A percentile compares a stretch with the other conserved stretches of the same genome.
Evolutionary conservation across 2,113 vertebrate genomes (phyloP).

Genomic region (Thinocorus orbignyianus): DNA sequence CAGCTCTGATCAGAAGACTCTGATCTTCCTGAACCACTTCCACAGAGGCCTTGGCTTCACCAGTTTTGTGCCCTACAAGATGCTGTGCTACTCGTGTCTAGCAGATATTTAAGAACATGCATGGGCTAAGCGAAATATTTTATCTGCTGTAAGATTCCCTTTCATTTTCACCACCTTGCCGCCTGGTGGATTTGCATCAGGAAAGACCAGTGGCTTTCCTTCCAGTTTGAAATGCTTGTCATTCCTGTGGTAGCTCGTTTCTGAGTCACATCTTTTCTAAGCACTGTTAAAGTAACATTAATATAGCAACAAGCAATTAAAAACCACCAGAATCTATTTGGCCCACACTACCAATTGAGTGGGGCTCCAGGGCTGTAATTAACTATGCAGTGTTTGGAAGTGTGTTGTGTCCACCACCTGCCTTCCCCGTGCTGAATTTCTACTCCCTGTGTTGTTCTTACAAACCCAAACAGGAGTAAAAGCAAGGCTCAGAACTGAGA

Average conservation of each 20-base stretch:
- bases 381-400: background rate
- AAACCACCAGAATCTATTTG: background rate
- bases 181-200: background rate
- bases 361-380: slow-evolving; percentile 10
- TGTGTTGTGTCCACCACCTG: background rate
- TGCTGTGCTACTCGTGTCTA: background rate
- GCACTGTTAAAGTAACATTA: background rate
- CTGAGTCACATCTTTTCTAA: slow-evolving; percentile 34
- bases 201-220: background rate
- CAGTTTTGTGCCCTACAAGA: background rate
- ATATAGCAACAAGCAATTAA: slow-evolving; percentile 35
- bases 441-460: background rate
- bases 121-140: background rate
- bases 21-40: background rate
- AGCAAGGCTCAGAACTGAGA: background rate
- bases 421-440: background rate
- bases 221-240: background rate
- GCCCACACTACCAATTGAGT: background rate
- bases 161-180: background rate
- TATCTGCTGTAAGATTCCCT: background rate
- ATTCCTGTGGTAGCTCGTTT: slow-evolving; percentile 9
- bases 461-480: background rate
- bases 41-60: background rate
- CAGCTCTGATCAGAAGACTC: background rate
- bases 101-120: background rate